These are phyloP conservation scores for Varroa destructor DNA, from an alignment of 1,140 invertebrate genomes.

Conservation along the genomic window DNA sequence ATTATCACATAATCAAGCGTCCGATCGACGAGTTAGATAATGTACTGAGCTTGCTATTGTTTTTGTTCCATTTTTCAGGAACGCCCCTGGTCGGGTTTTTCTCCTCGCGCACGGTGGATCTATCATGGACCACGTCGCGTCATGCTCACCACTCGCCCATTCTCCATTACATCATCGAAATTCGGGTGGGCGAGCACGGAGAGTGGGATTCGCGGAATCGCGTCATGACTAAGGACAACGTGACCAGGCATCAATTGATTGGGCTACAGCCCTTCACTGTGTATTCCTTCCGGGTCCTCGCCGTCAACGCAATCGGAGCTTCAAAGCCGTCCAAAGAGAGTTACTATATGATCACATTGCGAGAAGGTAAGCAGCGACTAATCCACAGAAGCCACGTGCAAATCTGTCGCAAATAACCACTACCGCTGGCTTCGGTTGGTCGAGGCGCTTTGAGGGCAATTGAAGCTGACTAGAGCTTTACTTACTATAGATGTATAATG, in stretches of 20 bases:
- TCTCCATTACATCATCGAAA: slow-evolving; percentile 55
- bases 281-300: slow-evolving; percentile 58
- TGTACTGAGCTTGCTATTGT: too few relatives aligned
- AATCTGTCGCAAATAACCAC: neutral
- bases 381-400: too few relatives aligned
- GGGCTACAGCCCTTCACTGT: slow-evolving; percentile 56
- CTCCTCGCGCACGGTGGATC: slow-evolving; percentile 56
- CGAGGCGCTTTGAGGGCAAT: too few relatives aligned
- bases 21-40: too few relatives aligned
- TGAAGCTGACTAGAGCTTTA: too few relatives aligned
- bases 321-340: slow-evolving; percentile 56
- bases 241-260: slow-evolving; percentile 47
- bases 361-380: slow-evolving; percentile 50
- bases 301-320: slow-evolving; percentile 55
- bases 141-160: slow-evolving; percentile 56
- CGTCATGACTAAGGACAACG: slow-evolving; percentile 52
- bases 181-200: slow-evolving; percentile 43
- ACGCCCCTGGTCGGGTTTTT: slow-evolving; percentile 56
- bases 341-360: slow-evolving; percentile 59
- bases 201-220: slow-evolving; percentile 39
- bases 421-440: slow-evolving; percentile 7
- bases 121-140: slow-evolving; percentile 58
- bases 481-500: too few relatives aligned
- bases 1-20: too few relatives aligned
- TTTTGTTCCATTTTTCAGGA: slow-evolving; percentile 41